Conservation (phyloP, 2,113 vertebrate genomes). For the Centropus unirufus region DNA sequence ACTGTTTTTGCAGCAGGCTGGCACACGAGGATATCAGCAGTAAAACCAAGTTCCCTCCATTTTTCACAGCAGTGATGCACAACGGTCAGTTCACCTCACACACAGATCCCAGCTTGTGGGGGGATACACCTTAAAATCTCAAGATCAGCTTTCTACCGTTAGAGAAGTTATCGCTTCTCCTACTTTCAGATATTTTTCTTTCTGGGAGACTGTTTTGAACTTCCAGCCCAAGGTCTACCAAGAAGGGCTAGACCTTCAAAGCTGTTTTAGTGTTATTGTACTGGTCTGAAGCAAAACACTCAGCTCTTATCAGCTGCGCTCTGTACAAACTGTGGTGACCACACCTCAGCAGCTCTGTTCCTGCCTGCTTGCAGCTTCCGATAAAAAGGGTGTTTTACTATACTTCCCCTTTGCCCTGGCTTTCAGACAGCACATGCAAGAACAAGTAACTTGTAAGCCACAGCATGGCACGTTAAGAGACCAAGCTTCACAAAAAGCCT, state of each 20-base stretch:
- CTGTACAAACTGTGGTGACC: neutral
- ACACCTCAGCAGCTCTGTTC: neutral
- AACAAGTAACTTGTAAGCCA: neutral
- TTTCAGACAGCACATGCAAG: neutral
- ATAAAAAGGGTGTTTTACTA: slow-evolving; percentile 41
- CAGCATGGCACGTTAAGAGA: neutral
- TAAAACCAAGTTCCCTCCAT: neutral
- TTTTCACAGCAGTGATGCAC: neutral
- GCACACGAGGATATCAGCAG: neutral
- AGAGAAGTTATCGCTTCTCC: neutral
- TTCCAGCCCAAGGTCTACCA: neutral
- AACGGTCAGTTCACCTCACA: neutral
- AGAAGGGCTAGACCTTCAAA: neutral
- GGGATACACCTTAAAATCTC: neutral
- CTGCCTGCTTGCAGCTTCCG: slow-evolving; percentile 4
- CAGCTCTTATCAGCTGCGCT: slow-evolving; percentile 42
- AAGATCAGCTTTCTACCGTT: neutral
- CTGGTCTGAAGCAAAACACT: neutral
- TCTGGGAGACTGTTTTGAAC: neutral
- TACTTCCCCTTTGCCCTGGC: neutral
- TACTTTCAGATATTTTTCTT: neutral
- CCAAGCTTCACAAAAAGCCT: neutral
- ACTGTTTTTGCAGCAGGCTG: neutral
- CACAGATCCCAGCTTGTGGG: too few species aligned
- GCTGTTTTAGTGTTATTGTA: neutral